A percentile compares a stretch with the other conserved stretches of the same genome.
Conservation (phyloP, 2,797 vertebrate genomes). For the Rhinella marina region DNA sequence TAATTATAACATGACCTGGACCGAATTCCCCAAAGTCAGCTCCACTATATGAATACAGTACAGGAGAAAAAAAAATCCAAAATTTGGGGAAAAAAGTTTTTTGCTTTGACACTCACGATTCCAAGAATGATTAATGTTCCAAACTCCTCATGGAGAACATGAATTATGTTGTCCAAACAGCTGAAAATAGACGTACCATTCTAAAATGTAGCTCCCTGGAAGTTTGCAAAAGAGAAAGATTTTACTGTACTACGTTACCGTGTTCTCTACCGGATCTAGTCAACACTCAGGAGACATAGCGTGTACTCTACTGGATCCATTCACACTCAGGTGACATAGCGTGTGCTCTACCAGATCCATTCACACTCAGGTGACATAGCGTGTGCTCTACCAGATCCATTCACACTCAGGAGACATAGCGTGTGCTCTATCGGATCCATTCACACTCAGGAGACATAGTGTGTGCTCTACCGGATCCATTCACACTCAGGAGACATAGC, state of each 20-base stretch:
- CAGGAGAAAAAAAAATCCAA: not conserved
- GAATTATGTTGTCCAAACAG: not conserved
- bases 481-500: no score
- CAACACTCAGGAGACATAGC: no score
- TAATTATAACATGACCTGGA: not conserved
- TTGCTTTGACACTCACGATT: not conserved
- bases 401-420: no score
- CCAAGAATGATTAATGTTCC: not conserved
- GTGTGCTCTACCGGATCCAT: no score
- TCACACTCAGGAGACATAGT: no score
- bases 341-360: no score
- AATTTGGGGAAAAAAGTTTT: not conserved
- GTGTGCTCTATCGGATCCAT: no score
- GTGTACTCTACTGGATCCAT: no score
- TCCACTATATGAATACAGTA: not conserved
- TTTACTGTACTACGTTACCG: not conserved
- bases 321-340: no score
- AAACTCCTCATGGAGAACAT: not conserved
- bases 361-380: no score
- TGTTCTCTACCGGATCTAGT: no score
- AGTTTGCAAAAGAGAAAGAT: not conserved
- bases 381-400: no score
- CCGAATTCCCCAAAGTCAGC: not conserved
- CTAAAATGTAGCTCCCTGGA: not conserved
- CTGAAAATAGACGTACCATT: not conserved